These are phyloP conservation scores for Arctocebus calabarensis DNA, from an alignment of 2,797 vertebrate genomes.

Conservation along the genomic window DNA sequence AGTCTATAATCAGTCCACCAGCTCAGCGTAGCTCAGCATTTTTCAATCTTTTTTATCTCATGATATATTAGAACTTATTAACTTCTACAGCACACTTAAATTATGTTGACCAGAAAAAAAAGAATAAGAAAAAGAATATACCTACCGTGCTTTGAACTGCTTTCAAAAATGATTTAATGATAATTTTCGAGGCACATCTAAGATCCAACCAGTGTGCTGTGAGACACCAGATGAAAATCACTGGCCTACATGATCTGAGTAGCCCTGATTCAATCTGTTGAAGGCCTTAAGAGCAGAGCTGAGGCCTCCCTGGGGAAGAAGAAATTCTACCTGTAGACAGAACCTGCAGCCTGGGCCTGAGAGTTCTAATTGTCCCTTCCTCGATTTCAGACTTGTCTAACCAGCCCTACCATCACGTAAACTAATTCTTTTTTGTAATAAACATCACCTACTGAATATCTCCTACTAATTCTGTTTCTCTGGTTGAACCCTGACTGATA, in stretches of 20 bases:
- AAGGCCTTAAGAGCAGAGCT: neutral
- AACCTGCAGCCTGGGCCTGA: neutral
- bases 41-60: no score
- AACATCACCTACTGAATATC: neutral
- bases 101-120: no score
- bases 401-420: neutral
- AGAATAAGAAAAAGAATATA: no score
- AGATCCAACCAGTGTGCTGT: no score
- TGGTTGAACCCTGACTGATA: neutral
- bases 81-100: no score
- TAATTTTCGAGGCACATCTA: no score
- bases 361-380: neutral
- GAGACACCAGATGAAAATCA: no score
- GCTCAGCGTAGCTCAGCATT: neutral
- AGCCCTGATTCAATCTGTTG: neutral
- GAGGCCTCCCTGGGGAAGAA: constrained; percentile 11
- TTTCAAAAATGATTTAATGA: no score
- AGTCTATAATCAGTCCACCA: neutral
- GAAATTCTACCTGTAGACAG: neutral
- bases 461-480: constrained; percentile 21
- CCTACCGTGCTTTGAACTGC: no score
- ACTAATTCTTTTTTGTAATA: neutral
- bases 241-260: neutral
- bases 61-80: no score
- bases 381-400: neutral